Evolutionary conservation across 2,888 invertebrate genomes (phyloP), one percentile per base, ranked within the genome.

Genomic region (Acronicta aceris): DNA sequence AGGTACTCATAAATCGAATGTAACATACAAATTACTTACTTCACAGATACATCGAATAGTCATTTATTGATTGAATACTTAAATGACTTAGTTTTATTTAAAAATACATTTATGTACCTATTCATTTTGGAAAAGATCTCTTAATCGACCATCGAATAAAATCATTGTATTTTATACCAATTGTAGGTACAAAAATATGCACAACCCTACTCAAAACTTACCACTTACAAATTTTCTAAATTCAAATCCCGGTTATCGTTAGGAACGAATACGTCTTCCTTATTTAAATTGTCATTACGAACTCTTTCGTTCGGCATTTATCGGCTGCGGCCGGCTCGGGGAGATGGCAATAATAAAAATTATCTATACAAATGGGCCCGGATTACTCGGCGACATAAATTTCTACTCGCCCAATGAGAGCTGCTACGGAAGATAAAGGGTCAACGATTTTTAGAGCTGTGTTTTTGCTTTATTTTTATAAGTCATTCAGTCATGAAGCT

Each of bases 261-360:
- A 89, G 87, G 88, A 89, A 89, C 90, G 91, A 90, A 93, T 93
- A 93, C 93, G 88, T 94, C 94, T 94, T 93, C 93, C 93, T 93
- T 93, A 92, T 91, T 94, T 93, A 94, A 94, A 94, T 92, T 81
- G 93, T 94, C 94, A 93, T 94, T 94, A 93, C 92, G 92, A 94
- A 94, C 93, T 94, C 93, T 94, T 94, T 94, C 92, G 88, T 89
- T 87, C 83, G 85, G 81, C 85, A 85, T 88, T 91, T 93, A 93
- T 93, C 92, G 89, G 86, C 85, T 82, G 89, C 89, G 92, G 90
- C 89, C 90, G 92, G 91, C 90, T 87, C 83, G 84, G 85, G 87
- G 91, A 92, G 93, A 94, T 94, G 93, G 93, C 94, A 94, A 94
- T 94, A 94, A 94, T 94, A 94, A 94, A 94, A 94, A 94, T 94